phyloP scores from a whole-genome alignment of 2,113 vertebrate species.

The Thermophis baileyi region DNA sequence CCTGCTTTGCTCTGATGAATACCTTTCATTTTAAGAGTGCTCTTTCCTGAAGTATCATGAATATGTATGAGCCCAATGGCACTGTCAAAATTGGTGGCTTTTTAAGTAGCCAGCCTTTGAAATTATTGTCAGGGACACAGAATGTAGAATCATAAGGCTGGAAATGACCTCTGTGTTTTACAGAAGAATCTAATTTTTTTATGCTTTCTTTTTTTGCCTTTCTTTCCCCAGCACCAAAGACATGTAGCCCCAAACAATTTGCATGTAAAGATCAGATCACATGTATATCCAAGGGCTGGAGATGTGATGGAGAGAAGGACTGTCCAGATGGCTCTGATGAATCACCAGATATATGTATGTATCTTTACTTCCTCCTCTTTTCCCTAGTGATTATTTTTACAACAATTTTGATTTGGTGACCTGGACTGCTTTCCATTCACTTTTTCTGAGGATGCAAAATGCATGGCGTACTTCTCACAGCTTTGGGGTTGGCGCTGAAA shows the following conservation, averaged over 20 bases:
- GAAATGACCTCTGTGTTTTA: slow-evolving; percentile 9
- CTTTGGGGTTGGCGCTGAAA: background rate
- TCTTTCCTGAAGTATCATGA: slow-evolving; percentile 50
- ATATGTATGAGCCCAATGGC: slow-evolving; percentile 40
- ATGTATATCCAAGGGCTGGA: slow-evolving; percentile 97
- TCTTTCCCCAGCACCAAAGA: slow-evolving; percentile 79
- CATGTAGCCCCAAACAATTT: slow-evolving; percentile 96
- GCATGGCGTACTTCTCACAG: background rate
- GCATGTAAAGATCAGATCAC: slow-evolving; percentile 95
- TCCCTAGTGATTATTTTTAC: background rate
- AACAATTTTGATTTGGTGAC: background rate
- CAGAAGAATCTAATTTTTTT: slow-evolving; percentile 46
- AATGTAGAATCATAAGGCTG: background rate
- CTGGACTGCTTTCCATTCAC: background rate
- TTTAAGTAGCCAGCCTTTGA: background rate
- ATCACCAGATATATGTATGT: slow-evolving; percentile 92
- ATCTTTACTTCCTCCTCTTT: slow-evolving; percentile 14
- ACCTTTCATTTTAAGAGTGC: slow-evolving; percentile 46
- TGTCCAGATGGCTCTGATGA: slow-evolving; percentile 97
- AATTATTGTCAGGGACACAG: slow-evolving; percentile 14
- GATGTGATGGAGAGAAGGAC: slow-evolving; percentile 95
- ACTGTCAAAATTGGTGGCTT: slow-evolving; percentile 9
- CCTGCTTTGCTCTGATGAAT: slow-evolving; percentile 53
- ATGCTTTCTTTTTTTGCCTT: slow-evolving; percentile 10
- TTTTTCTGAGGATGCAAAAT: background rate